A percentile compares a stretch with the other conserved stretches of the same genome.
phyloP scores from a whole-genome alignment of 2,888 invertebrate genomes.

The Labia minor region DNA sequence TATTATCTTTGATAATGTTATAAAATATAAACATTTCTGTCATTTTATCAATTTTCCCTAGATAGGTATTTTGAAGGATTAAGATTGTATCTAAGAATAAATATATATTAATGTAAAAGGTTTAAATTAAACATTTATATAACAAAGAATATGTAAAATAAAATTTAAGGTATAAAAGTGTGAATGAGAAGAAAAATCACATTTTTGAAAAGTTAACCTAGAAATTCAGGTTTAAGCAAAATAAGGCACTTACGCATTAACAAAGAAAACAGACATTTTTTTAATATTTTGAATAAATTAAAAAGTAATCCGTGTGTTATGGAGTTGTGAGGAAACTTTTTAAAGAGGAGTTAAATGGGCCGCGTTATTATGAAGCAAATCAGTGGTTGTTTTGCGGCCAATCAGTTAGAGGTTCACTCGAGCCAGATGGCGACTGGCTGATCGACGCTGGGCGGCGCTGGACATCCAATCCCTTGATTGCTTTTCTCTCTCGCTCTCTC shows the following conservation, averaged over 20 bases:
- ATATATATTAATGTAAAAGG: background rate
- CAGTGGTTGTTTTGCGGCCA: too few species aligned
- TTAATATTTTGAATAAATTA: background rate
- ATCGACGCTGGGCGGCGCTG: too few species aligned
- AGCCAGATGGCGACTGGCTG: too few species aligned
- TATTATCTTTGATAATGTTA: too few species aligned
- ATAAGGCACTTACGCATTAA: slow-evolving; percentile 54
- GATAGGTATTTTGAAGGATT: background rate
- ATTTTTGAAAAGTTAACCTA: slow-evolving; percentile 14
- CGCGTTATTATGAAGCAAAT: too few species aligned
- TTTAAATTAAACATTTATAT: slow-evolving; percentile 28
- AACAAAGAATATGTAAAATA: background rate
- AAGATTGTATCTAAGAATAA: background rate
- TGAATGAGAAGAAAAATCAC: slow-evolving; percentile 2
- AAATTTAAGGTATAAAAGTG: background rate
- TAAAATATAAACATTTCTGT: background rate
- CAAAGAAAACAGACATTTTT: slow-evolving; percentile 60
- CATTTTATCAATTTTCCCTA: background rate
- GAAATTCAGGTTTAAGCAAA: slow-evolving; percentile 25
- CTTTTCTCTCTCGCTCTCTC: too few species aligned
- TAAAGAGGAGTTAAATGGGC: too few species aligned
- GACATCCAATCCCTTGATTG: too few species aligned
- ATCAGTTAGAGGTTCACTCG: too few species aligned
- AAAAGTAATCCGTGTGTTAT: background rate
- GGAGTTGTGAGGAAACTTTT: too few species aligned